Base-by-base conservation (phyloP, 2,113 vertebrate genomes). In the Clarias batrachus region DNA sequence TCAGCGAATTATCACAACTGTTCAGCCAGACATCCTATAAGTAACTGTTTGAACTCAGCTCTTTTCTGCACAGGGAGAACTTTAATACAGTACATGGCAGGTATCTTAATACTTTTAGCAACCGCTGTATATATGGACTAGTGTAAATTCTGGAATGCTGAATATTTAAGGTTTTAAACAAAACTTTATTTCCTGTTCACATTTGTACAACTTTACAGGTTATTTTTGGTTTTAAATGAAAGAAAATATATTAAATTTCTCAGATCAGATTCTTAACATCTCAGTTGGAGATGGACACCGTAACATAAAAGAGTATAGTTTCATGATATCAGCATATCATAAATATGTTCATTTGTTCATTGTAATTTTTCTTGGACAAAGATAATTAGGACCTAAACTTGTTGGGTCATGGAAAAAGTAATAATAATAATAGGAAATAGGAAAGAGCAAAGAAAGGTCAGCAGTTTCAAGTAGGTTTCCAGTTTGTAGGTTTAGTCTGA, bases 391-490 rank as follows among this genome's bases (percentile, higher is more conserved):
- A 81, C 78, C 37, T 41, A 59, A 11, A 57, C 54, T 71, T 83
- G 54, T 57, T 8, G 3, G 23, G 57, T 85, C 66, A 17, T 56
- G 62, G 52, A 59, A 87, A 63, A 76, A 12, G 21, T 12, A 52
- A 80, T 57, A 41, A 17, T 27, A 5, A 41, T 48, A 48, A 48
- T 56, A 65, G 62, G 56, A 48, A 79, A 66, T 13, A 16, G 62
- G 27, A n/a, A 41, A 33, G 41, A 80, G 27, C 76, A 60, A n/a
- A 57, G 60, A 87, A 48, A 74, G 60, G 27, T 85, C 86, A 54
- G 37, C 21, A 21, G 74, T 84, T 85, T 54, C 76, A 83, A 80
- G 79, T 79, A 30, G 66, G 73, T 71, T 82, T 56, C 63, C n/a
- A 76, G 37, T 59, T 52, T 87, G 82, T 56, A 77, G 57, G 30